Conservation (phyloP, 1,140 invertebrate genomes). For the Anoplophora glabripennis region DNA sequence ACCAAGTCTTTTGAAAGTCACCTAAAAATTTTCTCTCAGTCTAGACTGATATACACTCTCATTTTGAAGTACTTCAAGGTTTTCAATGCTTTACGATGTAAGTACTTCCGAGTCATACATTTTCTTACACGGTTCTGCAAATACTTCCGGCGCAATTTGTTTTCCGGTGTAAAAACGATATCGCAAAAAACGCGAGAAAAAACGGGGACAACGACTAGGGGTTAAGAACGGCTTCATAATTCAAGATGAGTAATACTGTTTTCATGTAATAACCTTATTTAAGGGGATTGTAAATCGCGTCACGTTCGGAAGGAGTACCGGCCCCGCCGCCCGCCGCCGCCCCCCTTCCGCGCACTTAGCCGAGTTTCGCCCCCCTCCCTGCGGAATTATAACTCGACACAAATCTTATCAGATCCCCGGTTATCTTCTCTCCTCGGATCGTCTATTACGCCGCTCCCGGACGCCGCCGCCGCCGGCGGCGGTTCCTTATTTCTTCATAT, state of each 20-base stretch:
- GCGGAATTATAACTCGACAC: conserved; percentile 30
- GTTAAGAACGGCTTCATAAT: conserved; percentile 3
- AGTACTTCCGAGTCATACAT: no score
- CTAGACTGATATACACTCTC: no score
- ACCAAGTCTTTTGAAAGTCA: no score
- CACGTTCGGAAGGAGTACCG: conserved; percentile 29
- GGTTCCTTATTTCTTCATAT: conserved; percentile 21
- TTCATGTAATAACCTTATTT: conserved; percentile 42
- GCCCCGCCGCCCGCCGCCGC: conserved; percentile 8
- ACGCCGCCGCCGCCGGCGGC: conserved; percentile 4
- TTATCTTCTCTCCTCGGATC: conserved; percentile 23
- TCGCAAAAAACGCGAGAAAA: background rate
- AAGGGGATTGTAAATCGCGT: conserved; percentile 35
- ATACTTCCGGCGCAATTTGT: no score
- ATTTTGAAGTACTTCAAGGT: no score
- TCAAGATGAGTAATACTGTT: conserved; percentile 36
- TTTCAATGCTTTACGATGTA: no score
- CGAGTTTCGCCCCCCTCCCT: conserved; percentile 19
- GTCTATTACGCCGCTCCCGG: conserved; percentile 16
- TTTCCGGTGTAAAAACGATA: conserved; percentile 15
- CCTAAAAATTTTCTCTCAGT: no score
- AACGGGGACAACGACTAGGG: no score
- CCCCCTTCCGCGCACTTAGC: conserved; percentile 13
- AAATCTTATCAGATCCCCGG: conserved; percentile 34
- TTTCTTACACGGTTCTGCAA: no score